A percentile compares a stretch with the other conserved stretches of the same genome.
Evolutionary conservation across 2,113 vertebrate species (phyloP).

Genomic region (Platanista minor): DNA sequence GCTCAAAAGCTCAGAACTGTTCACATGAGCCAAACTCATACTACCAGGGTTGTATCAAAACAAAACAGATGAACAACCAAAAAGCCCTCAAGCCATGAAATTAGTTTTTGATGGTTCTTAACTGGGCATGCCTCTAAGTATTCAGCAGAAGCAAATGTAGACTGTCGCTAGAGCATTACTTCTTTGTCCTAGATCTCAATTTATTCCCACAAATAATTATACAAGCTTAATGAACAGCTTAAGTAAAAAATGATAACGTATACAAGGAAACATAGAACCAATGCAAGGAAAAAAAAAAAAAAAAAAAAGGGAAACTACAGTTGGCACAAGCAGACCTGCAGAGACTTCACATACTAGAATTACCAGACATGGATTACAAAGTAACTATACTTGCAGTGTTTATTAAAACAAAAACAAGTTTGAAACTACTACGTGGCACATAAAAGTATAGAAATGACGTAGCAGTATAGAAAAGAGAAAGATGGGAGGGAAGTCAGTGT

Average conservation of each 20-base stretch:
- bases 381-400: background rate
- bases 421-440: background rate
- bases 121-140: background rate
- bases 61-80: background rate
- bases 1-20: background rate
- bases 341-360: background rate
- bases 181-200: background rate
- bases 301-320: background rate
- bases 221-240: background rate
- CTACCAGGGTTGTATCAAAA: background rate
- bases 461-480: background rate
- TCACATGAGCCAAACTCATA: background rate
- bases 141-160: background rate
- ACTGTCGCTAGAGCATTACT: background rate
- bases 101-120: background rate
- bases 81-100: background rate
- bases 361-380: background rate
- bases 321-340: background rate
- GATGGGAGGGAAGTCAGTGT: background rate
- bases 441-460: background rate
- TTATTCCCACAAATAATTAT: background rate
- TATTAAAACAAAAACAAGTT: background rate
- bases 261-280: background rate
- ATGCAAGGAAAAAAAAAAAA: background rate
- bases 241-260: background rate